phyloP scores from a whole-genome alignment of 2,113 vertebrate species.

The Cyprinodon brontotheroides region DNA sequence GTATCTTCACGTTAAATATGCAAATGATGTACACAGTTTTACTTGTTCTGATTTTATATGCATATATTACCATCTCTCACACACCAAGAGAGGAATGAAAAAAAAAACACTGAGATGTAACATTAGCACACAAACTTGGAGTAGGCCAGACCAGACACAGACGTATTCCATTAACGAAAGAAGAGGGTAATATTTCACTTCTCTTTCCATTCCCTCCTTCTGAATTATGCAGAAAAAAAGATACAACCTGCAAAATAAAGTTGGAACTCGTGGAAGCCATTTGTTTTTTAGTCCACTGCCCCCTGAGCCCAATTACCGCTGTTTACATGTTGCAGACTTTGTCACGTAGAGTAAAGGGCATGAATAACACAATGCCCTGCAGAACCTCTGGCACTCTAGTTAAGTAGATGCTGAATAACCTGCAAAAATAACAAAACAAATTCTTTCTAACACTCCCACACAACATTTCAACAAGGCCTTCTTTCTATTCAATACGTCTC shows the following conservation, averaged over 20 bases:
- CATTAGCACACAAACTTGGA: neutral
- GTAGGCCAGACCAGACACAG: slow-evolving; percentile 1
- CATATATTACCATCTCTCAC: neutral
- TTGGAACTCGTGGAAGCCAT: slow-evolving; percentile 22
- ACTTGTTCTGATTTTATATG: neutral
- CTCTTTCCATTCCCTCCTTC: neutral
- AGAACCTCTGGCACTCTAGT: slow-evolving; percentile 12
- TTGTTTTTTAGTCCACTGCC: slow-evolving; percentile 44
- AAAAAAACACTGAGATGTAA: neutral
- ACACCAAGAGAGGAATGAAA: neutral
- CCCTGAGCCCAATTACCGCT: slow-evolving; percentile 70
- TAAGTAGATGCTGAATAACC: slow-evolving; percentile 28
- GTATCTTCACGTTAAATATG: neutral
- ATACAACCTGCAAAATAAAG: slow-evolving; percentile 14
- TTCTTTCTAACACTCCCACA: neutral
- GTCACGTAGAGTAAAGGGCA: slow-evolving; percentile 49
- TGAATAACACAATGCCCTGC: slow-evolving; percentile 27
- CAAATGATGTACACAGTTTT: neutral
- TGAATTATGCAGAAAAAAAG: slow-evolving; percentile 26
- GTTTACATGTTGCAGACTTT: slow-evolving; percentile 60
- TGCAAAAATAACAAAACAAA: slow-evolving; percentile 22
- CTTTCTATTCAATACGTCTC: neutral
- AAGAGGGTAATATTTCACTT: neutral
- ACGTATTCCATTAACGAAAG: neutral
- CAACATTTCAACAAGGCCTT: neutral